A percentile compares a stretch with the other conserved stretches of the same genome.
Evolutionary conservation across 2,797 vertebrate genomes (phyloP).

Genomic region (Danio aesculapii): DNA sequence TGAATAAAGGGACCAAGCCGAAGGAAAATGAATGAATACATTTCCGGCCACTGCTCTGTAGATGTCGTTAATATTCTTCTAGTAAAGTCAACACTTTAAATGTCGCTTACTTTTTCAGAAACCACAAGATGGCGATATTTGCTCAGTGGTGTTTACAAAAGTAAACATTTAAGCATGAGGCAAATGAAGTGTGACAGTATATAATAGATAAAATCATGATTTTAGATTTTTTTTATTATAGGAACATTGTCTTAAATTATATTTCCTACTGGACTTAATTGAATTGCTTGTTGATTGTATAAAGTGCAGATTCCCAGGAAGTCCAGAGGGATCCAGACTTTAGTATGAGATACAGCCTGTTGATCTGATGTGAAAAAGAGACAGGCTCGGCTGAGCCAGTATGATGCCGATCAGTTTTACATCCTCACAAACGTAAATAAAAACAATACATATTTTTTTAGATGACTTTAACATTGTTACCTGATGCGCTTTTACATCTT

Average conservation of each 20-base stretch:
- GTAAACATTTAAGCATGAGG: background rate
- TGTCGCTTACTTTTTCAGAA: too few relatives aligned
- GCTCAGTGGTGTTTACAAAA: background rate
- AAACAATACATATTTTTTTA: background rate
- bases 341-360: background rate
- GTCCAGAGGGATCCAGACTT: background rate
- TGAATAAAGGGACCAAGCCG: too few relatives aligned
- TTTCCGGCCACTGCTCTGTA: background rate
- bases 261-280: slow-evolving; percentile 5
- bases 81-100: background rate
- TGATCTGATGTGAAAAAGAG: background rate
- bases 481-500: background rate
- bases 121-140: slow-evolving; percentile 40
- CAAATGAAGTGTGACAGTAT: background rate
- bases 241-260: background rate
- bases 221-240: background rate
- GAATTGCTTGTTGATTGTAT: slow-evolving; percentile 10
- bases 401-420: background rate
- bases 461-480: background rate
- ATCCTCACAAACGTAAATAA: background rate
- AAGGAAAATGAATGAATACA: too few relatives aligned
- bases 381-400: background rate
- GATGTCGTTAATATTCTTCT: slow-evolving; percentile 33
- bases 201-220: background rate
- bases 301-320: slow-evolving; percentile 8